Conservation (phyloP, 2,113 vertebrate species). For the Albula glossodonta region DNA sequence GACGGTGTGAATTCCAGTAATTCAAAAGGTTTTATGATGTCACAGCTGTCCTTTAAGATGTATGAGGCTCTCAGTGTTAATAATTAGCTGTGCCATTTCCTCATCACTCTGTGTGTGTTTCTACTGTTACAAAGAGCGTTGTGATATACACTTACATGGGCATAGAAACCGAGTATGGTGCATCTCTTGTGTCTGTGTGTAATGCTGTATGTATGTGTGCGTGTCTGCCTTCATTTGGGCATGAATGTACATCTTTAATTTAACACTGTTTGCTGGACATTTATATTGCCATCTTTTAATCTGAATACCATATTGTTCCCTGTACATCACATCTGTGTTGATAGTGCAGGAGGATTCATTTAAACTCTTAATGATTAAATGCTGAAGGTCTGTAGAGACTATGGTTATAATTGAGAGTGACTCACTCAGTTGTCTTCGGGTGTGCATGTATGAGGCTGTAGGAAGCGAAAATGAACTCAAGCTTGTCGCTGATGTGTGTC, state of each 20-base stretch:
- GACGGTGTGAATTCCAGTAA: no score
- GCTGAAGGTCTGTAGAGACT: neutral
- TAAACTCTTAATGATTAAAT: neutral
- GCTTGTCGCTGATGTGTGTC: conserved; percentile 69
- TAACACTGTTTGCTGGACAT: neutral
- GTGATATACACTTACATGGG: no score
- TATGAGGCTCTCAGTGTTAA: no score
- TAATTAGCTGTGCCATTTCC: no score
- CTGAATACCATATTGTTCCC: neutral
- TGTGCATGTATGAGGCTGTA: conserved; percentile 69
- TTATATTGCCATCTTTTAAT: neutral
- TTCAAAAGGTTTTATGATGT: no score
- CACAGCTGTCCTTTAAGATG: no score
- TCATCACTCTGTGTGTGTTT: no score
- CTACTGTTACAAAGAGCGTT: no score
- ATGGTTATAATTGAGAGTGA: neutral
- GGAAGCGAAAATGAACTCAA: conserved; percentile 72
- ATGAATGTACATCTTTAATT: neutral
- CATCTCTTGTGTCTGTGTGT: neutral
- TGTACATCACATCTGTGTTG: neutral
- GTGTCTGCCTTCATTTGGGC: neutral
- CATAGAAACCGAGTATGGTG: no score
- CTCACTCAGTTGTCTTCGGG: conserved; percentile 35
- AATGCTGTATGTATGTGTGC: no score
- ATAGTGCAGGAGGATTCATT: neutral